Percentiles rank a stretch among this genome's conserved stretches.
phyloP scores from a whole-genome alignment of 1,140 invertebrate genomes.

The Psix sp. region DNA sequence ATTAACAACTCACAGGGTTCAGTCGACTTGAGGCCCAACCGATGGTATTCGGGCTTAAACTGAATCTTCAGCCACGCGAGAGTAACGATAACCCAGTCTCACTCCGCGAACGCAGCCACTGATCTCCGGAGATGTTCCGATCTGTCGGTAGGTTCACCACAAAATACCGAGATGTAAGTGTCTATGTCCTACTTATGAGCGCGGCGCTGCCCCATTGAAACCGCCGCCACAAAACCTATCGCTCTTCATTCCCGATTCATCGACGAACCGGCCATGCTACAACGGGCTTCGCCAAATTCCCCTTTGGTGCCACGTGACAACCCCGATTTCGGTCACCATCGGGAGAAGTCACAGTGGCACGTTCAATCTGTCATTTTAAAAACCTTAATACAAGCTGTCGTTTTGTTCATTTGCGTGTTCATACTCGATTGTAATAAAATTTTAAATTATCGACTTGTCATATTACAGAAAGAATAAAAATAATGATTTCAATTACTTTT shows the following conservation, averaged over 20 bases:
- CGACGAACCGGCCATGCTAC: conserved; percentile 3
- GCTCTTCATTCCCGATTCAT: conserved; percentile 41
- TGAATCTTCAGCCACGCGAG: conserved; percentile 28
- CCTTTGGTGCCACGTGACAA: conserved; percentile 24
- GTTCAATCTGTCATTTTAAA: no score
- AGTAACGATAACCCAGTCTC: conserved; percentile 39
- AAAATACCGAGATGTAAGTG: conserved; percentile 72
- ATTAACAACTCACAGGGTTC: no score
- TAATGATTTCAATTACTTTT: no score
- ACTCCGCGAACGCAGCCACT: conserved; percentile 49
- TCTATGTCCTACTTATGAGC: conserved; percentile 74
- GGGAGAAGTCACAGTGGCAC: no score
- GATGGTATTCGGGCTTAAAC: conserved; percentile 21
- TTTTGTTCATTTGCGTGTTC: no score
- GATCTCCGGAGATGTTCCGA: conserved; percentile 61
- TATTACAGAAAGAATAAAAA: no score
- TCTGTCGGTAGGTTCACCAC: conserved; percentile 67
- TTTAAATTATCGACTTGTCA: no score
- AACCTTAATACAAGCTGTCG: no score
- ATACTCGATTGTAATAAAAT: no score
- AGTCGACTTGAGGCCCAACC: not conserved
- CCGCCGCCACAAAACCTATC: conserved; percentile 46
- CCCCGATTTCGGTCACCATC: not conserved
- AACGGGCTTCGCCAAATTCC: conserved; percentile 21
- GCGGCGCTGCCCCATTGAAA: conserved; percentile 49